Evolutionary conservation across 2,113 vertebrate species (phyloP).

Genomic region (Ahaetulla prasina): DNA sequence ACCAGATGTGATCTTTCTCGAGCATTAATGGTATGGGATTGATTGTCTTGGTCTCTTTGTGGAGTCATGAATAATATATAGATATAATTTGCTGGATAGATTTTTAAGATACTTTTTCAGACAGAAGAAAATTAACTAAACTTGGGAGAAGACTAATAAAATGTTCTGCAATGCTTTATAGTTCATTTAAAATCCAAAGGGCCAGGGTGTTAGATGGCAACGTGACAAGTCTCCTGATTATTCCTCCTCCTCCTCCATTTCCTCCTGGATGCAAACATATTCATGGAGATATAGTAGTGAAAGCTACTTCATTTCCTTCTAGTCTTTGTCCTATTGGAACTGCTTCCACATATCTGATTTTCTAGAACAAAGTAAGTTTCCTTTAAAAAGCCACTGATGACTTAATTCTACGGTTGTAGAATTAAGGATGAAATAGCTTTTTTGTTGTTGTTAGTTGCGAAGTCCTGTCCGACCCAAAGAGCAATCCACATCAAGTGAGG

Average conservation of each 20-base stretch:
- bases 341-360: not conserved
- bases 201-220: not conserved
- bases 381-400: not conserved
- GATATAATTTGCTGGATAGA: not conserved
- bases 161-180: not conserved
- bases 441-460: too few relatives aligned
- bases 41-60: not conserved
- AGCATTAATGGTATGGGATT: not conserved
- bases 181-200: not conserved
- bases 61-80: not conserved
- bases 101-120: not conserved
- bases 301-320: not conserved
- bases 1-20: not conserved
- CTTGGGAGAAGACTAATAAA: not conserved
- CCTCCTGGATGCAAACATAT: not conserved
- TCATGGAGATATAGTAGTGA: not conserved
- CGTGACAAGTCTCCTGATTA: not conserved
- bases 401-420: not conserved
- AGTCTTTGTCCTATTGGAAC: not conserved
- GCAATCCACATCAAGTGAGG: not conserved
- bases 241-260: not conserved
- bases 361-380: not conserved
- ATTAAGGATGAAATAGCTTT: not conserved
- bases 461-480: not conserved
- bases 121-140: not conserved